A percentile compares a stretch with the other conserved stretches of the same genome.
These are phyloP conservation scores for Aramus guarauna DNA, from an alignment of 2,113 vertebrate species.

Conservation along the genomic window DNA sequence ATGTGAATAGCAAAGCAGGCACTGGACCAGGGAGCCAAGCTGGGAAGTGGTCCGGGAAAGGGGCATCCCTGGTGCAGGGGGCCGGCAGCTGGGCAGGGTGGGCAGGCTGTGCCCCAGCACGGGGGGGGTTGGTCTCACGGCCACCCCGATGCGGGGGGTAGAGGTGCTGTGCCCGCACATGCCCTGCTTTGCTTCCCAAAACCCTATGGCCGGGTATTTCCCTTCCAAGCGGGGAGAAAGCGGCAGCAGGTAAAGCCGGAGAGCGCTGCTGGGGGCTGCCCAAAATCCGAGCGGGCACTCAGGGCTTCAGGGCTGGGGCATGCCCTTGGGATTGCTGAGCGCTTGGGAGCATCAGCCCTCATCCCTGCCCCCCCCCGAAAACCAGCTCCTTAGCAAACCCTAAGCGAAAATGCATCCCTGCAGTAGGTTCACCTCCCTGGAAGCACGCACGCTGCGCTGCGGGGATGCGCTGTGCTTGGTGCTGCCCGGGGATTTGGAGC, in stretches of 20 bases:
- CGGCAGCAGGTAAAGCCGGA: background rate
- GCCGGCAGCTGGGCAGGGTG: background rate
- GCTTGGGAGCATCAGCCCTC: background rate
- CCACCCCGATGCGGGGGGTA: background rate
- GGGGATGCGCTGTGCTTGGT: background rate
- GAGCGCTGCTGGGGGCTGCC: background rate
- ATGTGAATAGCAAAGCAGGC: background rate
- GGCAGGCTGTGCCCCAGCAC: background rate
- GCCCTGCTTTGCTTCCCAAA: background rate
- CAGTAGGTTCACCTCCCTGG: too few relatives aligned
- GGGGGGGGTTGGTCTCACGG: background rate
- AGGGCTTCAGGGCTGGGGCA: background rate
- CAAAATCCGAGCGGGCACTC: background rate
- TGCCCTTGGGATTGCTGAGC: background rate
- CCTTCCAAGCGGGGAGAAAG: background rate
- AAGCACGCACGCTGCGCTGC: rapidly evolving
- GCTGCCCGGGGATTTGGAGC: background rate
- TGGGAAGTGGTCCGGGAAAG: background rate
- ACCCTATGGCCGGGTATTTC: rapidly evolving
- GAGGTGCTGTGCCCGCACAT: background rate
- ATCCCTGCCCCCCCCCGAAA: background rate
- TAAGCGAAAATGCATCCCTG: background rate
- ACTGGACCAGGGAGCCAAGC: background rate
- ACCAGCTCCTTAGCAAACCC: background rate
- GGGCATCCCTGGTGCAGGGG: background rate